Evolutionary conservation across 30 jellyfish, hydroid and myxozoan species (phyloP), one percentile per base, ranked within the genome.

Genomic region (Aurelia aurita): DNA sequence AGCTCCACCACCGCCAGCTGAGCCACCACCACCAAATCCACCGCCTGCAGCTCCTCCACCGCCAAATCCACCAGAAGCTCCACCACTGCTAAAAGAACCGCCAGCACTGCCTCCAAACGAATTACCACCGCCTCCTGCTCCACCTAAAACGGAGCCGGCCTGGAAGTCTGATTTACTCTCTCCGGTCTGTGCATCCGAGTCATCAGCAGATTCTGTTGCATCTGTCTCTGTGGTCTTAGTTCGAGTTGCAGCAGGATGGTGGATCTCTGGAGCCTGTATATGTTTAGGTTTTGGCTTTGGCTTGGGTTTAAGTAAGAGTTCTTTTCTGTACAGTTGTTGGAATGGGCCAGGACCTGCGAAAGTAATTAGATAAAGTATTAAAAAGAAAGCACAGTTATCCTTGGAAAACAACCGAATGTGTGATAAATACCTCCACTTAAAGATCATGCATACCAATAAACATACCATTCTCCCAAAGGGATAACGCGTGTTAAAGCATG

Each of bases 341-440:
- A 44, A 75, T 46, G 82, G 77, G 2, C 27, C 84, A 49, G 83
- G 88, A 43, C 88, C 95, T 85, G 43, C 2, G 39, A 29, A 60
- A 59, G 47, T 1, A 80, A 77, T 14, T 20, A 47, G 32, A 21
- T 18, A 9, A 9, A 44, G 2, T 12, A 14, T 26, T 19, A 32
- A 2, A 5, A 34, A 70, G 1, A 65, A 5, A 21, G 64, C 77
- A 65, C 0, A 65, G 26, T 0, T 31, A 19, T 6, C 32, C 2
- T 6, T 65, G 23, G 0, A 21, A 65, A 20, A 19, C 22, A 1
- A 19, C 20, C 64, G 22, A 20, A 12, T 13, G 12, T 9, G 11
- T 19, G 29, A 23, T 19, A 57, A 57, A 7, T 19, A 19, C 7
- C 29, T 57, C 29, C 11, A 58, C 13, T 58, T 23, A 3, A n/a